Conservation (phyloP, 1,140 invertebrate species). For the Uloborus diversus region DNA sequence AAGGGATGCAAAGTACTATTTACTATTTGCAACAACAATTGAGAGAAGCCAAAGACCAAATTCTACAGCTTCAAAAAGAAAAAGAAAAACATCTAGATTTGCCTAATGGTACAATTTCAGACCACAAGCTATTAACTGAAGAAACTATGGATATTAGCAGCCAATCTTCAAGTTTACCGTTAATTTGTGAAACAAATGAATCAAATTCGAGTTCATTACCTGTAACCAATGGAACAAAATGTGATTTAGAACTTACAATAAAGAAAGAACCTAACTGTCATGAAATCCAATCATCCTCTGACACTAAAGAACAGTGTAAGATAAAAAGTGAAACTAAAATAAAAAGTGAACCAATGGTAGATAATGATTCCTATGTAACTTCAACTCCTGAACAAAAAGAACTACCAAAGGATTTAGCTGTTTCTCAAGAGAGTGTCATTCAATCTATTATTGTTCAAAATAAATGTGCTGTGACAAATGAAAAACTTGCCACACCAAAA, state of each 20-base stretch:
- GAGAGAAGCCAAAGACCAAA: conserved; percentile 75
- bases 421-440: background rate
- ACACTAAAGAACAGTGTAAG: background rate
- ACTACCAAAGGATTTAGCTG: background rate
- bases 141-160: background rate
- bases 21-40: conserved; percentile 92
- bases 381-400: background rate
- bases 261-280: conserved; percentile 3
- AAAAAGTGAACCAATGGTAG: background rate
- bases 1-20: conserved; percentile 98
- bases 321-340: no score
- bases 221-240: background rate
- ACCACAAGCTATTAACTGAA: background rate
- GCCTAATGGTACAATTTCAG: conserved; percentile 1
- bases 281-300: background rate
- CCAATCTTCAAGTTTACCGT: background rate
- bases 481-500: conserved; percentile 16
- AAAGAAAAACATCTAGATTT: conserved; percentile 15
- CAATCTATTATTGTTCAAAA: conserved; percentile 5
- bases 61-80: conserved; percentile 34
- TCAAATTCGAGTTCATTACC: background rate
- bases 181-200: background rate
- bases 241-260: background rate
- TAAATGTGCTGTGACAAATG: conserved; percentile 23
- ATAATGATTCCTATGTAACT: background rate